These are phyloP conservation scores for Trichacis sp. DNA, from an alignment of 2,888 invertebrate genomes.

Conservation along the genomic window DNA sequence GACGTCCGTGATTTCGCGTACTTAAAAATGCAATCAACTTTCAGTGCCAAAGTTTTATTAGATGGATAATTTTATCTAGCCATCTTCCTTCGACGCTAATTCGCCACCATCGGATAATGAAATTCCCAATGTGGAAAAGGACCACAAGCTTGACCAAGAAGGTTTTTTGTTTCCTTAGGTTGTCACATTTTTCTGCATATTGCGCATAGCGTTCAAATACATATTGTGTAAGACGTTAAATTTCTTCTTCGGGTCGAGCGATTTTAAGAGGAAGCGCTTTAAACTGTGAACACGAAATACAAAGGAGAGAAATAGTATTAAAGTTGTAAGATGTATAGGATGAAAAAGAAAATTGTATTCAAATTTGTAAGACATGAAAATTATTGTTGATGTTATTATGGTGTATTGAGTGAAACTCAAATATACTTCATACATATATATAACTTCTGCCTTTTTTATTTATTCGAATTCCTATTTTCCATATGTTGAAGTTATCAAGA, in stretches of 20 bases:
- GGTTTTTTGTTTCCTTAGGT: too few relatives aligned
- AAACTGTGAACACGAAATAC: constrained; percentile 65
- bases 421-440: constrained; percentile 62
- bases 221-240: not conserved
- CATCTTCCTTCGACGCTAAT: too few relatives aligned
- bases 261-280: constrained; percentile 52
- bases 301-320: constrained; percentile 57
- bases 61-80: too few relatives aligned
- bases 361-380: constrained; percentile 47
- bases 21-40: too few relatives aligned
- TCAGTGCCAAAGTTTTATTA: too few relatives aligned
- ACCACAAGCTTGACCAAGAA: constrained; percentile 33
- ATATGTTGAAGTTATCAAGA: too few relatives aligned
- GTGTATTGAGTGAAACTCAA: constrained; percentile 65
- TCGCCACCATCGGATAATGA: too few relatives aligned
- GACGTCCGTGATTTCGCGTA: too few relatives aligned
- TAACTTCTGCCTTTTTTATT: too few relatives aligned
- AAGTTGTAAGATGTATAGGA: constrained; percentile 51
- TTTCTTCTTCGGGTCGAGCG: constrained; percentile 19
- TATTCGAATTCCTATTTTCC: too few relatives aligned
- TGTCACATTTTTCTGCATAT: too few relatives aligned
- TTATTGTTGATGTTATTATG: constrained; percentile 64
- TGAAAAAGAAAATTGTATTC: constrained; percentile 51
- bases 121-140: constrained; percentile 25
- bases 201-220: not conserved